Base-by-base conservation (phyloP, 1,140 invertebrate species). In the Steinernema feltiae region DNA sequence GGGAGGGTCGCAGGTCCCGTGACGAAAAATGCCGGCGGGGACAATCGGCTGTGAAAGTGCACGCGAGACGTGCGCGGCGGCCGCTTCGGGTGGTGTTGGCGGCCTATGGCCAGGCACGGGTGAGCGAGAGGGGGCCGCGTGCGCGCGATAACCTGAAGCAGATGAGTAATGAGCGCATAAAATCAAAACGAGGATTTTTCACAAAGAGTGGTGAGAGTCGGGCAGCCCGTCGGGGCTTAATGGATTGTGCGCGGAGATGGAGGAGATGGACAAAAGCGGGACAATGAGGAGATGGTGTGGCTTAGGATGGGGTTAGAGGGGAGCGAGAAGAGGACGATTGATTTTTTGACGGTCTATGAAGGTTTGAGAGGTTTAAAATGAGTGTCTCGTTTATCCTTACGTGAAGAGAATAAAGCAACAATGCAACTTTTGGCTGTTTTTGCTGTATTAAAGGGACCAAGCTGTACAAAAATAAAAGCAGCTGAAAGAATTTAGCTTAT, bases 281-380 rank as follows among this genome's bases (percentile, higher is more conserved):
- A 63, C 12, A 27, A 15, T 15, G 15, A 3, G 3, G 53, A 21
- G 12, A 27, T 3, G 24, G 53, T 3, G 53, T 27, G 53, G 12
- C 24, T 63, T 17, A 63, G 53, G 24, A 63, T 27, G 53, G 53
- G 53, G 12, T 63, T 27, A 46, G 41, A 7, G 53, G 12, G 24
- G 53, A 63, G 53, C 24, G 2, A 27, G 24, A 27, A 46, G n/a
- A 46, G 7, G 41, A n/a, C 24, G 53, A 63, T 63, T 63, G 53
- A 63, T 63, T 63, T 63, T 63, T 63, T 63, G 53, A 63, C 24
- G 53, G 53, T 63, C n/a, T 63, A 41, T 41, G 35, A 18, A n/a
- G n/a, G n/a, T n/a, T n/a, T n/a, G 35, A 41, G 35, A 41, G 35
- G 35, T 7, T 41, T 41, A 18, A 41, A 41, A 41, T 41, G 35